These are phyloP conservation scores for Plebejus anna DNA, from an alignment of 2,888 invertebrate species.

Conservation along the genomic window DNA sequence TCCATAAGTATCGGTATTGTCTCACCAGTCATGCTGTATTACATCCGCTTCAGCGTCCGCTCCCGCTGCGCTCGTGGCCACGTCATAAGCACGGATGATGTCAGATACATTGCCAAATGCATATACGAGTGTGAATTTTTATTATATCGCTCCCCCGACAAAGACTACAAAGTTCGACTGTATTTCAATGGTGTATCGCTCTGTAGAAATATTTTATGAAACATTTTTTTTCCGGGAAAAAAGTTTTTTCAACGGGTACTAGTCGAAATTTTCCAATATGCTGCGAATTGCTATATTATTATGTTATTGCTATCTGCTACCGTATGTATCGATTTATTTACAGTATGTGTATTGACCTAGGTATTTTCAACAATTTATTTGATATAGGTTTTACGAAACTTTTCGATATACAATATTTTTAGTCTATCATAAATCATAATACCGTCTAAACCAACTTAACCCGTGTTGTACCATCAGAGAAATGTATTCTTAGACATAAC, in stretches of 20 bases:
- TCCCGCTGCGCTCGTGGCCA: neutral
- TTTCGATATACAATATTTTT: too few relatives aligned
- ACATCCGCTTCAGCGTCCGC: neutral
- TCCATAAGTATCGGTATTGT: too few relatives aligned
- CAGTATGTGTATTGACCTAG: neutral
- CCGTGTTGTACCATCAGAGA: too few relatives aligned
- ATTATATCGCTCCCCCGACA: conserved; percentile 35
- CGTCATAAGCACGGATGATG: conserved; percentile 28
- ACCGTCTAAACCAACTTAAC: too few relatives aligned
- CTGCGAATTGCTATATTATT: neutral
- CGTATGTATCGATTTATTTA: neutral
- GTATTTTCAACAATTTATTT: neutral
- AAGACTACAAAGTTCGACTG: conserved; percentile 35
- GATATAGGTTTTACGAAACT: too few relatives aligned
- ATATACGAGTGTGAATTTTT: conserved; percentile 44
- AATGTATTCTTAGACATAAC: too few relatives aligned
- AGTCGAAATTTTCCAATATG: conserved; percentile 2
- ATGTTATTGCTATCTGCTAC: neutral
- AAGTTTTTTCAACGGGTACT: neutral
- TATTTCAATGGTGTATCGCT: conserved; percentile 32
- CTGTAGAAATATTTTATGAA: conserved; percentile 7
- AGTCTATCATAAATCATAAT: too few relatives aligned
- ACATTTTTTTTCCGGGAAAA: neutral
- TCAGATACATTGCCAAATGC: conserved; percentile 45
- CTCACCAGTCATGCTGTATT: neutral